Percentiles rank a stretch among this genome's conserved stretches.
phyloP scores from a whole-genome alignment of 1,140 invertebrate species.

The Drosophila paulistorum region DNA sequence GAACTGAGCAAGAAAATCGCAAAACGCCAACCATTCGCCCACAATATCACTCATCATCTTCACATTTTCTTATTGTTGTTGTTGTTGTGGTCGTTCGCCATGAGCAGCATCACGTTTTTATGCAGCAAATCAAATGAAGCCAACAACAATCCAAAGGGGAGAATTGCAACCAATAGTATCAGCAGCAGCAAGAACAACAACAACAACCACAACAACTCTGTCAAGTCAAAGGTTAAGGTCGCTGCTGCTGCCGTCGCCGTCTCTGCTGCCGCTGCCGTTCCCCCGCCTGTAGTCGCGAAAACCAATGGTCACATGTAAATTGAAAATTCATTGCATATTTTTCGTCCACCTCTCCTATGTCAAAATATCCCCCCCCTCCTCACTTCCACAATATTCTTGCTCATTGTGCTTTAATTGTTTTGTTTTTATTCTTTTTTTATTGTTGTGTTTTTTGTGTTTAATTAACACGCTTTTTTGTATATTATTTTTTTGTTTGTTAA shows the following conservation, averaged over 20 bases:
- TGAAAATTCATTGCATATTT: conserved; percentile 65
- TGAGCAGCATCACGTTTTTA: conserved; percentile 79
- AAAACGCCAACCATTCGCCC: conserved; percentile 23
- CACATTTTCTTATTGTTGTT: conserved; percentile 1
- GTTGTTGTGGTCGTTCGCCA: conserved; percentile 17
- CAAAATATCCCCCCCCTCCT: neutral
- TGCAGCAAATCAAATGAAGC: conserved; percentile 66
- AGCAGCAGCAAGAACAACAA: conserved; percentile 23
- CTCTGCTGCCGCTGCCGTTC: neutral
- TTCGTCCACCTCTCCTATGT: conserved; percentile 22
- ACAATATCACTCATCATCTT: conserved; percentile 24
- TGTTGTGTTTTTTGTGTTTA: conserved; percentile 60
- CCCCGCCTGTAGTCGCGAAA: conserved; percentile 34
- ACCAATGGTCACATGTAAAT: conserved; percentile 75
- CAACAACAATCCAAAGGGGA: conserved; percentile 51
- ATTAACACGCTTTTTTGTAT: conserved; percentile 54
- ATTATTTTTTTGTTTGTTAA: conserved; percentile 32
- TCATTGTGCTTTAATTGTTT: conserved; percentile 58
- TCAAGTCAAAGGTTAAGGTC: conserved; percentile 63
- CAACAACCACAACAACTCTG: conserved; percentile 30
- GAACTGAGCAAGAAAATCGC: conserved; percentile 26
- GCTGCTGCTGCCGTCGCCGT: conserved; percentile 15
- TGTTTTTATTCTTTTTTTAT: conserved; percentile 30
- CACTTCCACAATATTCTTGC: conserved; percentile 23
- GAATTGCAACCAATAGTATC: conserved; percentile 40